These are phyloP conservation scores for Coleophora deauratella DNA, from an alignment of 2,888 invertebrate genomes.

Conservation along the genomic window DNA sequence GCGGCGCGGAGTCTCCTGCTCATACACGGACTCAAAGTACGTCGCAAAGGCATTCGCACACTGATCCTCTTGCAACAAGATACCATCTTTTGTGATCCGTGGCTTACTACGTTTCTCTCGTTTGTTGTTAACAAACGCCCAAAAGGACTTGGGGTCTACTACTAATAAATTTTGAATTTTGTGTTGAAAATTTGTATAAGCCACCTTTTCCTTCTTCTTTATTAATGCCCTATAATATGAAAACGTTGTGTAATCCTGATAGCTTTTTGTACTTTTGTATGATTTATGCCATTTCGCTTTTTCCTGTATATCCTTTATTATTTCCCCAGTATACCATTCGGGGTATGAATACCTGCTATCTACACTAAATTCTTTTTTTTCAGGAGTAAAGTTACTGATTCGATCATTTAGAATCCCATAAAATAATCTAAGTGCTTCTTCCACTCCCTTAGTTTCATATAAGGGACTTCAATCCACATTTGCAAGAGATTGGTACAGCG, in stretches of 20 bases:
- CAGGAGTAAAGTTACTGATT: no score
- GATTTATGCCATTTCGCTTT: no score
- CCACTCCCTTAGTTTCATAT: slow-evolving; percentile 2
- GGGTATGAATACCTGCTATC: no score
- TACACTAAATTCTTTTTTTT: no score
- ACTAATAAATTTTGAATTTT: not conserved
- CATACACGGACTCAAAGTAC: slow-evolving; percentile 9
- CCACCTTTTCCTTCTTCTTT: not conserved
- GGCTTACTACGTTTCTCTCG: not conserved
- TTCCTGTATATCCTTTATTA: no score
- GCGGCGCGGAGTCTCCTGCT: slow-evolving; percentile 3
- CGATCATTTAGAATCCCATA: no score
- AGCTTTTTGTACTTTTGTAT: no score
- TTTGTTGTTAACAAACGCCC: slow-evolving; percentile 1
- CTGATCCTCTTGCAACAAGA: slow-evolving; percentile 3
- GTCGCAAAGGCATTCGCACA: slow-evolving; percentile 7
- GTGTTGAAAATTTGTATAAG: not conserved
- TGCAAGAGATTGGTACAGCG: slow-evolving; percentile 3
- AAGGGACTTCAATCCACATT: slow-evolving; percentile 10
- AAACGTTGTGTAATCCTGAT: no score
- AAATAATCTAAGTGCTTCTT: slow-evolving; percentile 6
- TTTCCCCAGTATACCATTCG: no score
- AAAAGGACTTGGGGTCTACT: not conserved
- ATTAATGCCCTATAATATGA: no score
- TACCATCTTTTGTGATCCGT: slow-evolving; percentile 3